phyloP scores from a whole-genome alignment of 1,140 invertebrate genomes.

The Pinna nobilis region DNA sequence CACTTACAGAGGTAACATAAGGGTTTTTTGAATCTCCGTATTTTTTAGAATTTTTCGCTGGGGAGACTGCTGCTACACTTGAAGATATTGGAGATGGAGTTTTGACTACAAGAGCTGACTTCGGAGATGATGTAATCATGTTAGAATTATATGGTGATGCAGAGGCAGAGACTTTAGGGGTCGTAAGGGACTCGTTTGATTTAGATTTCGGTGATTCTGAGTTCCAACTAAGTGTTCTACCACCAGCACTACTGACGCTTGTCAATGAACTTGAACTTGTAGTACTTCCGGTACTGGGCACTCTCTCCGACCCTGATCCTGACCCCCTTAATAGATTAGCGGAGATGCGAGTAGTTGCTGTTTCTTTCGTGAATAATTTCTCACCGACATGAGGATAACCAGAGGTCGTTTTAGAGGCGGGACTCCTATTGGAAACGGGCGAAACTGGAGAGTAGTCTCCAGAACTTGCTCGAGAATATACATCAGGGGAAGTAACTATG shows the following conservation, averaged over 20 bases:
- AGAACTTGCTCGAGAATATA: too few relatives aligned
- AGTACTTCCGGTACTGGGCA: constrained; percentile 57
- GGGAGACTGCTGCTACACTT: too few relatives aligned
- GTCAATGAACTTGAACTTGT: constrained; percentile 62
- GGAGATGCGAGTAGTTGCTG: constrained; percentile 68
- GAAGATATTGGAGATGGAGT: too few relatives aligned
- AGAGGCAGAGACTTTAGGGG: neutral
- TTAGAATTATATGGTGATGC: neutral
- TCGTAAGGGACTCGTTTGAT: neutral
- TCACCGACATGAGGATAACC: constrained; percentile 62
- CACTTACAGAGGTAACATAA: neutral
- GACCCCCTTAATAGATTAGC: constrained; percentile 53
- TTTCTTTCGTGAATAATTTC: constrained; percentile 72
- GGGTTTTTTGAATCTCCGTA: too few relatives aligned
- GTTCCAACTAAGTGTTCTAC: constrained; percentile 51
- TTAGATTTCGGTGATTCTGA: constrained; percentile 45
- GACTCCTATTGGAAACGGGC: too few relatives aligned
- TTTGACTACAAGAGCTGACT: too few relatives aligned
- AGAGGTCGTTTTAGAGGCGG: neutral
- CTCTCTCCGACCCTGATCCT: constrained; percentile 36
- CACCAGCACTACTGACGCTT: constrained; percentile 54
- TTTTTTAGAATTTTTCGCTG: too few relatives aligned
- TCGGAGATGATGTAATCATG: constrained; percentile 8
- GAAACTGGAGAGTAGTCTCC: too few relatives aligned
- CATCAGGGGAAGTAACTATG: too few relatives aligned